Evolutionary conservation across 1,140 invertebrate species (phyloP).

Genomic region (Chlorops oryzae): DNA sequence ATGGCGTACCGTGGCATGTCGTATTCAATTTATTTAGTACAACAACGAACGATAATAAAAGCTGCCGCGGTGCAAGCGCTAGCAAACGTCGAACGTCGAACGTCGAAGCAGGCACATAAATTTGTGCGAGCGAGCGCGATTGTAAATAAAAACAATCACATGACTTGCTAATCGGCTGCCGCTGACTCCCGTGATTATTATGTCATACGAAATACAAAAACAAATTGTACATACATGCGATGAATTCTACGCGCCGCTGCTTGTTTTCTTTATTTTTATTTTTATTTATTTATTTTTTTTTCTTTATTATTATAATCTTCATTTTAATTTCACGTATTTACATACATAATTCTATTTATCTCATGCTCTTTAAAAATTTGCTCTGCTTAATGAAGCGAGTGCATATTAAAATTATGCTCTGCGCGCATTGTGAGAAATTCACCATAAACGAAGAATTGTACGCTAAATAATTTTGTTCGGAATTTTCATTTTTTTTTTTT

Average conservation of each 20-base stretch:
- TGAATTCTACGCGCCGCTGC: background rate
- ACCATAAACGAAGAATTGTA: too few relatives aligned
- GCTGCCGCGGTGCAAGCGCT: slow-evolving; percentile 14
- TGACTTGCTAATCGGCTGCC: slow-evolving; percentile 47
- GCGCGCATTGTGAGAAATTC: too few relatives aligned
- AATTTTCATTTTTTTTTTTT: too few relatives aligned
- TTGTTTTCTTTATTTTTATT: background rate
- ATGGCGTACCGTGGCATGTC: background rate
- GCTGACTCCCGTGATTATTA: slow-evolving; percentile 47
- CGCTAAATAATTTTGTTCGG: too few relatives aligned
- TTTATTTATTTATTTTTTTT: background rate
- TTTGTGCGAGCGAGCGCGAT: slow-evolving; percentile 31
- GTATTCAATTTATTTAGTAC: background rate
- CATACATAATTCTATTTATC: too few relatives aligned
- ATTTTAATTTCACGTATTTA: too few relatives aligned
- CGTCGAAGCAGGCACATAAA: slow-evolving; percentile 5
- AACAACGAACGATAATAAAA: slow-evolving; percentile 5
- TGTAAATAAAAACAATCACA: slow-evolving; percentile 49
- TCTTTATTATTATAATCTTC: background rate
- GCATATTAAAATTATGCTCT: too few relatives aligned
- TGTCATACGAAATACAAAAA: too few relatives aligned
- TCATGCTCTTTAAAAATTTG: too few relatives aligned
- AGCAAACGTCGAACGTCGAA: slow-evolving; percentile 24
- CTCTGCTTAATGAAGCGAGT: too few relatives aligned
- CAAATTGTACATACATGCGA: too few relatives aligned